Evolutionary conservation across 1,140 invertebrate species (phyloP).

Genomic region (Antheraea mylitta): DNA sequence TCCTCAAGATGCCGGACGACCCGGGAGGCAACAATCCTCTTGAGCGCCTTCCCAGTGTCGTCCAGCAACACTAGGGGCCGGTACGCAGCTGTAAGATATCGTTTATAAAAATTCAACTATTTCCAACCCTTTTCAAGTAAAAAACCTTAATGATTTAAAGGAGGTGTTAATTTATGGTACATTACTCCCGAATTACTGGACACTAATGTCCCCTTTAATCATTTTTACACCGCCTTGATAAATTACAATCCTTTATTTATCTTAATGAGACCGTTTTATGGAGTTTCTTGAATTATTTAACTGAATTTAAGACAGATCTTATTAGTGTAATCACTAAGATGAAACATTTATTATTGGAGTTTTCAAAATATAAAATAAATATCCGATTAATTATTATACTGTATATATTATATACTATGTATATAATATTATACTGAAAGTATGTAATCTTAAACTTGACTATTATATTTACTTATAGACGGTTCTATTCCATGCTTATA

Average conservation of each 20-base stretch:
- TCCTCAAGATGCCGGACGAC: too few species aligned
- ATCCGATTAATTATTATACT: too few species aligned
- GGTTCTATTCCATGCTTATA: too few species aligned
- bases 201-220: slow-evolving; percentile 34
- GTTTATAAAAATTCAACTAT: not conserved
- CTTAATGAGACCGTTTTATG: slow-evolving; percentile 17
- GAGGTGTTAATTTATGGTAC: slow-evolving; percentile 35
- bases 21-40: too few species aligned
- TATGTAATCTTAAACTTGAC: too few species aligned
- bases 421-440: too few species aligned
- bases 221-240: slow-evolving; percentile 27
- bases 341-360: too few species aligned
- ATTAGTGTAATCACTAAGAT: not conserved
- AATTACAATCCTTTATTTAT: slow-evolving; percentile 36
- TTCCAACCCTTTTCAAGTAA: slow-evolving; percentile 5
- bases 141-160: not conserved
- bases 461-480: too few species aligned
- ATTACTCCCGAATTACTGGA: slow-evolving; percentile 32
- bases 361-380: too few species aligned
- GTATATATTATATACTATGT: too few species aligned
- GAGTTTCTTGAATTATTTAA: slow-evolving; percentile 2
- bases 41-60: too few species aligned
- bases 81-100: not conserved
- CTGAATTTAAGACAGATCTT: not conserved
- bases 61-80: too few species aligned